Conservation (phyloP, 2,888 invertebrate species). For the Sminthurinus aureus region DNA sequence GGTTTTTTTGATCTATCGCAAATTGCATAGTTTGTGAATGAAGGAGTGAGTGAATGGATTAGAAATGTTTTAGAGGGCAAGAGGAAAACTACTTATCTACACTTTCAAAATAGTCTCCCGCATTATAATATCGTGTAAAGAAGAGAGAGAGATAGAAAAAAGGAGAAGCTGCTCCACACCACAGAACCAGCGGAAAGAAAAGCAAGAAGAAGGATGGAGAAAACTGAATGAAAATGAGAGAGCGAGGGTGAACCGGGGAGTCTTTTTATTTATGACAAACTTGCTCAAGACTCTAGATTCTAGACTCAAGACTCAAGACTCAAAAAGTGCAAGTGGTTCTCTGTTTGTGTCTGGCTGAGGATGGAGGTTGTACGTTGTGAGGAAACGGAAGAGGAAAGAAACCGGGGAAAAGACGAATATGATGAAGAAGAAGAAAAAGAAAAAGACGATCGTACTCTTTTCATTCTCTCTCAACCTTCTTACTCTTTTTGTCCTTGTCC, state of each 20-base stretch:
- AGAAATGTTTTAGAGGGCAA: constrained; percentile 19
- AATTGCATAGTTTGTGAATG: constrained; percentile 32
- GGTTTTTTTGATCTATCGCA: constrained; percentile 37
- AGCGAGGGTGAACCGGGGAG: not conserved
- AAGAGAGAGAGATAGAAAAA: not conserved
- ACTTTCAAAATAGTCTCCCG: not conserved
- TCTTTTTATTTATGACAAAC: constrained; percentile 18
- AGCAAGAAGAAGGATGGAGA: not conserved
- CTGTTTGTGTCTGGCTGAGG: too few relatives aligned
- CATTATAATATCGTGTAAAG: not conserved
- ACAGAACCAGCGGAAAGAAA: not conserved
- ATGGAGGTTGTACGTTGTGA: too few relatives aligned
- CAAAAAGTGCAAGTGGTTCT: too few relatives aligned
- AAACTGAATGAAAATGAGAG: not conserved
- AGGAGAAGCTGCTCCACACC: not conserved
- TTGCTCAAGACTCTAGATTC: too few relatives aligned
- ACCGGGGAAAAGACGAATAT: too few relatives aligned
- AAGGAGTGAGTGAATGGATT: constrained; percentile 18
- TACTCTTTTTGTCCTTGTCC: too few relatives aligned
- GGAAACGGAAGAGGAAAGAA: too few relatives aligned
- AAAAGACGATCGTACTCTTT: too few relatives aligned
- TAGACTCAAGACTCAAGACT: too few relatives aligned
- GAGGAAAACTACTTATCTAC: not conserved
- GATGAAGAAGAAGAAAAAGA: too few relatives aligned
- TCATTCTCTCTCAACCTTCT: too few relatives aligned